A percentile compares a stretch with the other conserved stretches of the same genome.
phyloP scores from a whole-genome alignment of 2,113 vertebrate species.

The Empidonax alnorum region DNA sequence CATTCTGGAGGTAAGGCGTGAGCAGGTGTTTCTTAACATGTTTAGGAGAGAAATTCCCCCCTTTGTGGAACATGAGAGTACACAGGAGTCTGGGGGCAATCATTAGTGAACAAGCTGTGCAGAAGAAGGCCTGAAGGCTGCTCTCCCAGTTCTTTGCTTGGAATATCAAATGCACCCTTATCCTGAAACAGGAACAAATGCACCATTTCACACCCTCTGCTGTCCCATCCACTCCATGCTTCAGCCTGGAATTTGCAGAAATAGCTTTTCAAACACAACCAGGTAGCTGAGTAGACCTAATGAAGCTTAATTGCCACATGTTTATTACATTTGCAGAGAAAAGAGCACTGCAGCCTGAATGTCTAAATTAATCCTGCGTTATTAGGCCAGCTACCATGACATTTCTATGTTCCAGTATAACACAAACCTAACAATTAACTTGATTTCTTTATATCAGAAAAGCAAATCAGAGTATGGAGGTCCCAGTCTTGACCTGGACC shows the following conservation, averaged over 20 bases:
- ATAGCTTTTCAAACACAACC: background rate
- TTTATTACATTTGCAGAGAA: slow-evolving; percentile 30
- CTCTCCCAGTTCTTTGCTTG: background rate
- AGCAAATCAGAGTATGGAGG: background rate
- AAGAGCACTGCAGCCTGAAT: slow-evolving; percentile 16
- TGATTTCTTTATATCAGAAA: slow-evolving; percentile 5
- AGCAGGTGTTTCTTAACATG: background rate
- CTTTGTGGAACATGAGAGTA: background rate
- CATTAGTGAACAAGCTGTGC: background rate
- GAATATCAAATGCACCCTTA: background rate
- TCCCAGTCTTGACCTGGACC: background rate
- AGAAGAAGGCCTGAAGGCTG: background rate
- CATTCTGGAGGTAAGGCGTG: background rate
- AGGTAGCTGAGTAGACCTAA: slow-evolving; percentile 32
- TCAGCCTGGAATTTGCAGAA: slow-evolving; percentile 11
- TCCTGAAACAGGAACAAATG: background rate
- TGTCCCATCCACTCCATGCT: background rate
- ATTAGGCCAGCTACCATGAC: slow-evolving; percentile 10
- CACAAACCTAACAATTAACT: slow-evolving; percentile 2
- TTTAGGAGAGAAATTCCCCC: background rate
- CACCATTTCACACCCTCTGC: background rate
- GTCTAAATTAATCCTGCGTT: slow-evolving; percentile 43
- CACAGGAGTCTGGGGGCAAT: background rate
- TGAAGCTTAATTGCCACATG: slow-evolving; percentile 29
- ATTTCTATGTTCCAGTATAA: slow-evolving; percentile 27